Conservation (phyloP, 2,113 vertebrate species). For the Lynx canadensis region DNA sequence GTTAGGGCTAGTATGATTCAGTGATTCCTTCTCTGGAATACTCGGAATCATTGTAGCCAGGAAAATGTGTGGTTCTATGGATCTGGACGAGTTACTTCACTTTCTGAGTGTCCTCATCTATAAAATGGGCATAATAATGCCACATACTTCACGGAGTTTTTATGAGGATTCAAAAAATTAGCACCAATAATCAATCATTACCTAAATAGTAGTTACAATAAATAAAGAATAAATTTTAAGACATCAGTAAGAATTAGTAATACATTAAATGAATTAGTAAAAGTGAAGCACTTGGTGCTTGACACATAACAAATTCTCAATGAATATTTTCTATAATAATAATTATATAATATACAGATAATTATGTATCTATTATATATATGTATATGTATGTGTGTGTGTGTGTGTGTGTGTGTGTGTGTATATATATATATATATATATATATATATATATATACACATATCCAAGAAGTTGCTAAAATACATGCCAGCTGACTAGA, state of each 20-base stretch:
- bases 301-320: neutral
- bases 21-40: neutral
- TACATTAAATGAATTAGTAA: neutral
- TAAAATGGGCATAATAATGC: neutral
- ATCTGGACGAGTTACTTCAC: neutral
- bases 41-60: neutral
- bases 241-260: neutral
- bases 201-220: neutral
- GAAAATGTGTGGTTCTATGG: neutral
- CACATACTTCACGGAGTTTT: neutral
- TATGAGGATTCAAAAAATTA: neutral
- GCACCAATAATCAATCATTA: neutral
- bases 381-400: neutral
- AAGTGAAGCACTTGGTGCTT: neutral
- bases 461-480: neutral
- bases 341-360: neutral
- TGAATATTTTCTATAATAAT: neutral
- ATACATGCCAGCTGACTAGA: neutral
- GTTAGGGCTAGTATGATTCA: neutral
- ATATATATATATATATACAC: neutral
- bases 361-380: neutral
- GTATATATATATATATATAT: neutral
- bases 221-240: neutral
- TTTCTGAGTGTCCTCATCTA: neutral
- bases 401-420: no score